Evolutionary conservation across 1,140 invertebrate genomes (phyloP).

Genomic region (Pantala flavescens): DNA sequence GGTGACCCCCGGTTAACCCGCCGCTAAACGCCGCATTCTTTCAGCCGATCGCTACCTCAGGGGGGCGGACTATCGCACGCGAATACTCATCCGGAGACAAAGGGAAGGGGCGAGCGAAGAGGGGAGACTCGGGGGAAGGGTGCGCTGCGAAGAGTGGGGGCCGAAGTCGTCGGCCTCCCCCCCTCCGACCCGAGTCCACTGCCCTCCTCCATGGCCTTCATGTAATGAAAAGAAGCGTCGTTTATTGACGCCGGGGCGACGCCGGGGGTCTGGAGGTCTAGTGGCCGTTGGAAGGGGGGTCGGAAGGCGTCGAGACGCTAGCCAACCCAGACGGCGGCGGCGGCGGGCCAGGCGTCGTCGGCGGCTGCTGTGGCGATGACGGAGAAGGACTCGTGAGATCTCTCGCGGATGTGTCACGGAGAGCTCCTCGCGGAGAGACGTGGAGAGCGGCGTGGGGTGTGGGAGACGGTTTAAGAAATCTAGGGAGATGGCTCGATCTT

Average conservation of each 20-base stretch:
- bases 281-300: background rate
- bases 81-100: background rate
- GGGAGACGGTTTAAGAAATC: conserved; percentile 13
- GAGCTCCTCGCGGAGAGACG: conserved; percentile 12
- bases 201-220: conserved; percentile 5
- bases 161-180: background rate
- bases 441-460: conserved; percentile 4
- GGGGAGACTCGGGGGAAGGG: background rate
- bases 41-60: background rate
- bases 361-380: conserved; percentile 7
- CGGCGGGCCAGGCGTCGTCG: background rate
- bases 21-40: background rate
- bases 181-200: conserved; percentile 1
- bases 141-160: background rate
- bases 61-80: background rate
- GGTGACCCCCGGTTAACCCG: background rate
- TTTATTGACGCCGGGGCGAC: conserved; percentile 6
- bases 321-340: background rate
- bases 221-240: conserved; percentile 9
- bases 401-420: background rate
- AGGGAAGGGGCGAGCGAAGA: background rate
- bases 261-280: background rate
- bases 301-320: conserved; percentile 5
- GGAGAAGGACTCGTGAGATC: background rate
- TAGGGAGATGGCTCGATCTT: background rate